These are phyloP conservation scores for Meloidogyne floridensis DNA, from an alignment of 1,140 invertebrate species.

Conservation along the genomic window DNA sequence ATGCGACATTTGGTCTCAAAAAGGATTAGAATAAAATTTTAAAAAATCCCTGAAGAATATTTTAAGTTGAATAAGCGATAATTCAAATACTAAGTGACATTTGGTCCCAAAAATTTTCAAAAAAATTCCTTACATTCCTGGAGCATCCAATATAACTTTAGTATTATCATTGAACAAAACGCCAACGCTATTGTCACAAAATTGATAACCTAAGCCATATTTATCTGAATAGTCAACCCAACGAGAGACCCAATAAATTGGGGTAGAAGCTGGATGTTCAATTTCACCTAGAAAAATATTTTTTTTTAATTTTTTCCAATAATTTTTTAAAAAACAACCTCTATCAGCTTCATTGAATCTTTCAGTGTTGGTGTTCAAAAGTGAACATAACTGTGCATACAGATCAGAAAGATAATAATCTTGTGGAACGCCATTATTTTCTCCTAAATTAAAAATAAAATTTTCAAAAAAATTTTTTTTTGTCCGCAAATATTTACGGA, in stretches of 20 bases:
- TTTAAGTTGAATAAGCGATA: no score
- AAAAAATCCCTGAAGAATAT: no score
- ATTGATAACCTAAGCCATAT: constrained; percentile 59
- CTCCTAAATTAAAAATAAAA: constrained; percentile 30
- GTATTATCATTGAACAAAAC: constrained; percentile 61
- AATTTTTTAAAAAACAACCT: constrained; percentile 33
- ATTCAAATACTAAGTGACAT: constrained; percentile 22
- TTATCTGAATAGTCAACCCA: constrained; percentile 63
- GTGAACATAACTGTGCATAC: constrained; percentile 31
- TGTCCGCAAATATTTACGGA: background rate
- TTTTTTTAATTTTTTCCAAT: background rate
- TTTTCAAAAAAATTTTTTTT: background rate
- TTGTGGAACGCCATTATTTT: constrained; percentile 35
- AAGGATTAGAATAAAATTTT: no score
- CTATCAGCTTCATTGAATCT: constrained; percentile 39
- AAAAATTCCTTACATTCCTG: constrained; percentile 38
- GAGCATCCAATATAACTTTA: constrained; percentile 48
- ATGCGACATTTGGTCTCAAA: no score
- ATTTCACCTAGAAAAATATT: constrained; percentile 28
- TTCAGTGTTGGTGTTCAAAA: constrained; percentile 34
- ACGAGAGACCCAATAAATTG: constrained; percentile 54
- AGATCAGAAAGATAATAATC: constrained; percentile 41
- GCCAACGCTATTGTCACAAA: constrained; percentile 56
- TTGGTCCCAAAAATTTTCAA: background rate
- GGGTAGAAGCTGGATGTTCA: constrained; percentile 41